Conservation (phyloP, 23 tunicate genomes). For the Trididemnum clinides region DNA sequence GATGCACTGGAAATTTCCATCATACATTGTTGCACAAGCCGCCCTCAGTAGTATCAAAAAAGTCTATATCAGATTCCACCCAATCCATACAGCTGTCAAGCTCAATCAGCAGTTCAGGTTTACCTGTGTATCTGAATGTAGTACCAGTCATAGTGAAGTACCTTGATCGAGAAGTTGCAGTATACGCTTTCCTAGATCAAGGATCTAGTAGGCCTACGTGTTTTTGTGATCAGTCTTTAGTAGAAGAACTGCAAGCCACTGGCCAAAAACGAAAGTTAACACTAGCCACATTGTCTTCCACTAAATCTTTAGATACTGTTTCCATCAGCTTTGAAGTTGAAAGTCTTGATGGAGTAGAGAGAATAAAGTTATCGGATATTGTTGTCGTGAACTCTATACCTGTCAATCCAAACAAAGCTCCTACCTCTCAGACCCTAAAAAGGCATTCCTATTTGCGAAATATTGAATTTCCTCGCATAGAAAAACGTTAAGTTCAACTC, state of each 20-base stretch:
- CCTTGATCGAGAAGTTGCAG: not conserved
- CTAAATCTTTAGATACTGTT: not conserved
- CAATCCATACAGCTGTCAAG: not conserved
- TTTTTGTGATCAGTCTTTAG: not conserved
- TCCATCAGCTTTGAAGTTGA: not conserved
- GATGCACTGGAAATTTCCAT: not conserved
- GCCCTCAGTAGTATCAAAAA: not conserved
- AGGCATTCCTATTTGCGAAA: not conserved
- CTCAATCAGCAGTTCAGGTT: not conserved
- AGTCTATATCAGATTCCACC: too few species aligned
- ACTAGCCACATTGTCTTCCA: not conserved
- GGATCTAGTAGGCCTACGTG: constrained; percentile 2
- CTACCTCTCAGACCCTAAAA: not conserved
- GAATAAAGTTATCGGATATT: not conserved
- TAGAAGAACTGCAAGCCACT: not conserved
- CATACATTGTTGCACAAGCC: constrained; percentile 5
- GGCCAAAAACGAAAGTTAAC: not conserved
- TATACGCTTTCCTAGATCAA: not conserved
- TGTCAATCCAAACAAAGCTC: not conserved
- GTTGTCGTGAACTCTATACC: not conserved
- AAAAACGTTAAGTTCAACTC: not conserved
- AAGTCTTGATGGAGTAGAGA: not conserved
- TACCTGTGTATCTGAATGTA: not conserved
- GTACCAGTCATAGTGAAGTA: not conserved
- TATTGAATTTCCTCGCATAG: not conserved